Percentiles rank a stretch among this genome's conserved stretches.
These are phyloP conservation scores for Macrostomum lignano DNA, from an alignment of 1,140 invertebrate genomes.

Conservation along the genomic window DNA sequence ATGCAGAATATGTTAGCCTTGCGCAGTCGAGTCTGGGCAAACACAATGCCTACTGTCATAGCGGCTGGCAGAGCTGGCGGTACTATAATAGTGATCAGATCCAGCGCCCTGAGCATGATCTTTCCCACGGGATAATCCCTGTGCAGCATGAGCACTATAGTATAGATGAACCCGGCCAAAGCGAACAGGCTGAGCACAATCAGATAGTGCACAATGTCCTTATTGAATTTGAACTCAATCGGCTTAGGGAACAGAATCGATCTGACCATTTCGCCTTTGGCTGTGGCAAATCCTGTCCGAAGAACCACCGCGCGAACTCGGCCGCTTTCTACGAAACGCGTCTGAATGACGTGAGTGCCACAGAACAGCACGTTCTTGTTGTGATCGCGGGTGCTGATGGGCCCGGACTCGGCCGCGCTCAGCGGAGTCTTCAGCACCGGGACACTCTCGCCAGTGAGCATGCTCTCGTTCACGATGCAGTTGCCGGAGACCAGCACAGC, in stretches of 20 bases:
- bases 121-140: neutral
- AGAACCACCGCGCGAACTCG: conserved; percentile 44
- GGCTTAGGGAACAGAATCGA: conserved; percentile 69
- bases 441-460: conserved; percentile 68
- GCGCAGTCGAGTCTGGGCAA: conserved; percentile 48
- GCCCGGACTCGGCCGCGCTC: conserved; percentile 20
- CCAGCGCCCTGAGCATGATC: conserved; percentile 45
- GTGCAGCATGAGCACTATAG: conserved; percentile 46
- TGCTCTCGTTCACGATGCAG: conserved; percentile 67
- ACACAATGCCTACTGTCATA: conserved; percentile 62
- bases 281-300: conserved; percentile 54
- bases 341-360: conserved; percentile 78
- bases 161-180: conserved; percentile 48
- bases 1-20: conserved; percentile 58
- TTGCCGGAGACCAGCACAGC: conserved; percentile 56
- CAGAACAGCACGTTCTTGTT: conserved; percentile 61
- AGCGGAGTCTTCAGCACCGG: conserved; percentile 65
- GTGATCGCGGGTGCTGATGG: conserved; percentile 37
- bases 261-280: conserved; percentile 58
- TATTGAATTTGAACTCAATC: conserved; percentile 63
- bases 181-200: conserved; percentile 48
- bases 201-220: conserved; percentile 64
- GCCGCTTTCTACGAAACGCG: conserved; percentile 48
- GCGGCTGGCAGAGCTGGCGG: conserved; percentile 70
- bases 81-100: conserved; percentile 73